These are phyloP conservation scores for Frankliniella intonsa DNA, from an alignment of 2,888 invertebrate genomes.

Conservation along the genomic window DNA sequence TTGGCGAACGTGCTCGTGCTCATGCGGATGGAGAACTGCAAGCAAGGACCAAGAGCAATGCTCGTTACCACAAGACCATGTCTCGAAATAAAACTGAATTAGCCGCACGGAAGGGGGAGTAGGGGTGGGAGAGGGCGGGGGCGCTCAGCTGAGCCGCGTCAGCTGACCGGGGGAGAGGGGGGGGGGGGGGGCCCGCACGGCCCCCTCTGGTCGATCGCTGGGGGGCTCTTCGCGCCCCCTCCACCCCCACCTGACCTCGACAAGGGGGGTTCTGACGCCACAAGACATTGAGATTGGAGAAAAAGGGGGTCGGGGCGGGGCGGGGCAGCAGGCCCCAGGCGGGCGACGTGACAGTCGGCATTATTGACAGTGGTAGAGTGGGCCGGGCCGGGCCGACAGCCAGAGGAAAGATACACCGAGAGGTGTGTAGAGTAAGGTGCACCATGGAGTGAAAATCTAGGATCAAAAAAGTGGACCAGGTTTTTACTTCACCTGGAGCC, in stretches of 20 bases:
- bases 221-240: not conserved
- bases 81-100: too few species aligned
- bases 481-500: too few species aligned
- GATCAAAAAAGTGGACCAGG: too few species aligned
- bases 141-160: slow-evolving; percentile 21
- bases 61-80: not conserved
- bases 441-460: too few species aligned
- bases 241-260: slow-evolving; percentile 25
- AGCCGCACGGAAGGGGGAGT: not conserved
- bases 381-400: not conserved
- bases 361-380: too few species aligned
- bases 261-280: not conserved
- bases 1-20: slow-evolving; percentile 69
- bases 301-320: not conserved
- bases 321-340: not conserved
- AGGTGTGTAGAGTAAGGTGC: too few species aligned
- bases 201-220: not conserved
- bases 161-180: slow-evolving; percentile 4
- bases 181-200: not conserved
- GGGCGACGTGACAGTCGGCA: too few species aligned
- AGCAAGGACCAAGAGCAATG: slow-evolving; percentile 44
- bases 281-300: not conserved
- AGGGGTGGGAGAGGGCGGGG: not conserved
- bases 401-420: not conserved
- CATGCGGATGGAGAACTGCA: slow-evolving; percentile 73